Evolutionary conservation across 2,888 invertebrate species (phyloP), one percentile per base, ranked within the genome.

Genomic region (Eilema depressum): DNA sequence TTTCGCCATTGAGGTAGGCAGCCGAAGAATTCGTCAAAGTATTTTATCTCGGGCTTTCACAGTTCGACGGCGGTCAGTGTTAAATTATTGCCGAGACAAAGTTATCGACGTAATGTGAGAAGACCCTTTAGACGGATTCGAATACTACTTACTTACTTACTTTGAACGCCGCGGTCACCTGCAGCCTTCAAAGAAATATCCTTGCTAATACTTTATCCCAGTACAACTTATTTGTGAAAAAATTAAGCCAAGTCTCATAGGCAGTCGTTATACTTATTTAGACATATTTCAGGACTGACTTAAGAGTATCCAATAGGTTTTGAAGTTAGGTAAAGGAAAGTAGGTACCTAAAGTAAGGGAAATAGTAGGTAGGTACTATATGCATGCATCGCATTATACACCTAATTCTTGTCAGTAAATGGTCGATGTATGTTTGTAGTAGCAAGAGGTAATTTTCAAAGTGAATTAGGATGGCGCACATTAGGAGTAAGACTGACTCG

Each of bases 31-130:
- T 93, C 91, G 92, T 92, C 91, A 91, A 91, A 91, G 91, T 86
- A 91, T 93, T 93, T 94, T 94, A 93, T 94, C 93, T 93, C 80
- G 79, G 82, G 87, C 91, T 91, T 93, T 95, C 93, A 93, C 94
- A 94, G 94, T 91, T 92, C 90, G 90, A 87, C 88, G 91, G 92
- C 91, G 91, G 91, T 79, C 85, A 88, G 91, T 92, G 94, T 93
- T 92, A 93, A 93, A 88, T 91, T 91, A 90, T 89, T 87, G 85
- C 86, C 84, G 80, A 86, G 88, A 91, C 91, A 88, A 90, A 92
- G 86, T 90, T 92, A 93, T 92, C 92, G 84, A 76, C 86, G 86
- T 81, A 82, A 82, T 78, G 88, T 88, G 89, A 89, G 86, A 88
- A 89, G 86, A 88, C 81, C 83, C 82, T 84, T 85, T 82, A 80